A percentile compares a stretch with the other conserved stretches of the same genome.
phyloP scores from a whole-genome alignment of 2,888 invertebrate genomes.

The Caenorhabditis sp. region DNA sequence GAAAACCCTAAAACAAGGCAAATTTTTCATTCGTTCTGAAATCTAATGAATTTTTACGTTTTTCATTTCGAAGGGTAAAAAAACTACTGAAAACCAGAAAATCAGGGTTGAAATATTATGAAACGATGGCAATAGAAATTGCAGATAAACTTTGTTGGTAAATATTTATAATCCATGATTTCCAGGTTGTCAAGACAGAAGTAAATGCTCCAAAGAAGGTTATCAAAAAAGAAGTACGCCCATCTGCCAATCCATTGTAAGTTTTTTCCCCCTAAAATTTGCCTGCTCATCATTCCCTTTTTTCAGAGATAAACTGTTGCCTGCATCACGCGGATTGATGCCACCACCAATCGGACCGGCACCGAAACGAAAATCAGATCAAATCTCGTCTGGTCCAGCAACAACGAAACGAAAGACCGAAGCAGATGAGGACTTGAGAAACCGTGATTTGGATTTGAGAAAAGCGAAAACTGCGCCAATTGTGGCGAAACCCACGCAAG shows the following conservation, averaged over 20 bases:
- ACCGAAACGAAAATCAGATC: conserved; percentile 9
- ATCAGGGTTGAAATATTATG: too few species aligned
- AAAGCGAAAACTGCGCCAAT: conserved; percentile 5
- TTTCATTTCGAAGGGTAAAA: too few species aligned
- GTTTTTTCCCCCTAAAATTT: not conserved
- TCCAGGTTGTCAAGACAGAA: not conserved
- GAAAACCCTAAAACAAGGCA: too few species aligned
- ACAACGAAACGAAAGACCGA: not conserved
- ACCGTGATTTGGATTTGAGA: conserved; percentile 27
- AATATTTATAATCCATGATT: not conserved
- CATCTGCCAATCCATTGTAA: not conserved
- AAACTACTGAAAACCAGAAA: too few species aligned
- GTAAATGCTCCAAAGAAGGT: not conserved
- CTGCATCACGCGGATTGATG: not conserved
- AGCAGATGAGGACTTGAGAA: conserved; percentile 4
- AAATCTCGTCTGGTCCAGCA: not conserved
- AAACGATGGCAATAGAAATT: too few species aligned
- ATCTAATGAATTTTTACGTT: too few species aligned
- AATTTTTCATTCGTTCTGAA: too few species aligned
- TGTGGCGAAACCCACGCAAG: conserved; percentile 29
- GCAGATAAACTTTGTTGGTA: too few species aligned
- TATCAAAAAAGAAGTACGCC: not conserved
- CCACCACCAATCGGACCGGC: conserved; percentile 12
- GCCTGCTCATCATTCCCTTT: not conserved
- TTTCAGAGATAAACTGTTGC: conserved; percentile 19